Conservation (phyloP, 1,140 invertebrate species). For the Drosophila ogumai region DNA sequence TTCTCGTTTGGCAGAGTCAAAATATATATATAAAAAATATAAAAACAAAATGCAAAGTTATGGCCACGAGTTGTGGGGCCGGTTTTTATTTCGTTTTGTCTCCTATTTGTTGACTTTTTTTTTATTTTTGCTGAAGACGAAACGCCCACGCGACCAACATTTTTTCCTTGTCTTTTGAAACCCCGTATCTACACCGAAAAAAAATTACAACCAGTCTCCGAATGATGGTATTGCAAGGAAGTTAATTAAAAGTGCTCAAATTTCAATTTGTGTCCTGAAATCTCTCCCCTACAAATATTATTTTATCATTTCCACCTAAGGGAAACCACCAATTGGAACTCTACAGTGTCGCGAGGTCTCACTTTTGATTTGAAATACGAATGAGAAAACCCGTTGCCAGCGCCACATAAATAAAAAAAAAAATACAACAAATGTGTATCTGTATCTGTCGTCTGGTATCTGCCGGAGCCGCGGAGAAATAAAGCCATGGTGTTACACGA, state of each 20-base stretch:
- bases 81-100: constrained; percentile 54
- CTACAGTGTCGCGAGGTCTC: constrained; percentile 55
- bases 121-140: constrained; percentile 58
- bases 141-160: constrained; percentile 81
- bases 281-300: accelerated
- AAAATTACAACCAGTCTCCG: not conserved
- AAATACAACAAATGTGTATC: constrained; percentile 12
- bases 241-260: not conserved
- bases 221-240: no score
- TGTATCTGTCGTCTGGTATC: constrained; percentile 25
- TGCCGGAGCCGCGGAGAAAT: constrained; percentile 25
- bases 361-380: constrained; percentile 61
- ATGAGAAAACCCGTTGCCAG: constrained; percentile 58
- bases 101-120: constrained; percentile 45
- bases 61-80: constrained; percentile 75
- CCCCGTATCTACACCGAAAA: not conserved
- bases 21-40: constrained; percentile 2
- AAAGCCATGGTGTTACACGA: constrained; percentile 81
- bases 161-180: constrained; percentile 64
- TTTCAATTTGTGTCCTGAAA: not conserved
- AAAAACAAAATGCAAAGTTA: constrained; percentile 72
- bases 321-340: not conserved
- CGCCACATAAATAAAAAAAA: constrained; percentile 36
- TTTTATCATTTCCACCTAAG: accelerated
- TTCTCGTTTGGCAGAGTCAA: constrained; percentile 47